Conservation (phyloP, 2,113 vertebrate species). For the Cinclus cinclus region DNA sequence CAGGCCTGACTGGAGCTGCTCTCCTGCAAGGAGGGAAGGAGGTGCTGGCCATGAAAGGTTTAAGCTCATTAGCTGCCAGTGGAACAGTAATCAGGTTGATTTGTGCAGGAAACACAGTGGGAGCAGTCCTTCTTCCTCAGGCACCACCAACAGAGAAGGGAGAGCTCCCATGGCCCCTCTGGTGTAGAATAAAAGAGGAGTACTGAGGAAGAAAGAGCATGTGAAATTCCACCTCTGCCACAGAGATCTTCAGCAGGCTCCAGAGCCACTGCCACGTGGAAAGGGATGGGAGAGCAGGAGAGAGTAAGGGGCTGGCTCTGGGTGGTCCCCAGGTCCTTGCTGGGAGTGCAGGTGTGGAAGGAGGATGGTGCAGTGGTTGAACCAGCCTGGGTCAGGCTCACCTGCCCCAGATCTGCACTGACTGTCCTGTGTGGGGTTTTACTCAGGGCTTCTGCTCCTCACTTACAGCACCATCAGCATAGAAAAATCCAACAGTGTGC, state of each 20-base stretch:
- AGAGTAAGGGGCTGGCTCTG: neutral
- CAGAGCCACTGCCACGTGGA: fast-evolving
- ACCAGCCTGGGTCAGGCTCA: neutral
- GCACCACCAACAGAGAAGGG: neutral
- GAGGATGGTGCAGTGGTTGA: neutral
- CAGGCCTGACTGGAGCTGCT: neutral
- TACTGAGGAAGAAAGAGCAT: neutral
- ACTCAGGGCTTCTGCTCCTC: neutral
- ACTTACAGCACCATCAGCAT: fast-evolving
- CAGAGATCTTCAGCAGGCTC: neutral
- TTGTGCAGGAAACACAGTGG: neutral
- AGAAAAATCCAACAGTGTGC: neutral
- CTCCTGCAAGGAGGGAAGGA: neutral
- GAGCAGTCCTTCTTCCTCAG: neutral
- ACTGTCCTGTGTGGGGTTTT: fast-evolving
- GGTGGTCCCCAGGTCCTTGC: fast-evolving
- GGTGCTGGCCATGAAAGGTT: neutral
- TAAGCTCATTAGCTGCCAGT: slow-evolving; percentile 30
- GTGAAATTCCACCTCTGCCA: neutral
- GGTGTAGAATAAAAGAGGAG: neutral
- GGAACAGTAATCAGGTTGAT: neutral
- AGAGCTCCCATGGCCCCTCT: neutral
- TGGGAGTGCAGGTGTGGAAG: neutral
- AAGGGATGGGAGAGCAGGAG: neutral
- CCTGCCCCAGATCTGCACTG: neutral